Conservation (phyloP, 2,113 vertebrate genomes). For the Oncorhynchus kisutch region DNA sequence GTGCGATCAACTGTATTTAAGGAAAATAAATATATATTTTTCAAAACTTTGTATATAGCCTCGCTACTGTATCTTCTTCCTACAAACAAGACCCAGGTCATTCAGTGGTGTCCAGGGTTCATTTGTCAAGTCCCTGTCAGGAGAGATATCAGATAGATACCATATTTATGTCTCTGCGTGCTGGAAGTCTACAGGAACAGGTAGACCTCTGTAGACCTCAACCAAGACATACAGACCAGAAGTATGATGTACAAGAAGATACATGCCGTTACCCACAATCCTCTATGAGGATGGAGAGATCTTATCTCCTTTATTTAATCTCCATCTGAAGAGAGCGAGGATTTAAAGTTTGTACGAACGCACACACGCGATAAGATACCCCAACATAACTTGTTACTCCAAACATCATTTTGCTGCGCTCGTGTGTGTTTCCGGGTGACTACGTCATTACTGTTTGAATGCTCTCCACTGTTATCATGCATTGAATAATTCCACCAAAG, state of each 20-base stretch:
- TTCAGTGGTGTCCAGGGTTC: too few species aligned
- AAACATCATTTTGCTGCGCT: neutral
- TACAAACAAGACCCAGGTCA: too few species aligned
- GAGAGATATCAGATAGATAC: too few species aligned
- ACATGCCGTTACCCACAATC: neutral
- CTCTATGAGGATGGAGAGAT: neutral
- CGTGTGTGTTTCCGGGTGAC: neutral
- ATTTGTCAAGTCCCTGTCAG: too few species aligned
- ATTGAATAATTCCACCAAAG: neutral
- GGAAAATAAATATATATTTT: neutral
- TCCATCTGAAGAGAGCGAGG: neutral
- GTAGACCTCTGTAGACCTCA: neutral
- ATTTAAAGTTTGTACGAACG: neutral
- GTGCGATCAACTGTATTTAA: neutral
- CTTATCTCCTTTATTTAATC: neutral
- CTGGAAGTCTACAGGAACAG: too few species aligned
- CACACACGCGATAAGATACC: neutral
- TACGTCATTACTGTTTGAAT: neutral
- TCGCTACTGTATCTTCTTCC: neutral
- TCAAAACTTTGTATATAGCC: neutral
- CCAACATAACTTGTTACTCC: neutral
- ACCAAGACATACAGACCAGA: neutral
- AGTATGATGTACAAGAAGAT: neutral
- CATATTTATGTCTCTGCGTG: too few species aligned
- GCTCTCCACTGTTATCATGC: neutral